Base-by-base conservation (phyloP, 37 sponge, comb jelly and placozoan species). In the Diacarnus erythraeanus region DNA sequence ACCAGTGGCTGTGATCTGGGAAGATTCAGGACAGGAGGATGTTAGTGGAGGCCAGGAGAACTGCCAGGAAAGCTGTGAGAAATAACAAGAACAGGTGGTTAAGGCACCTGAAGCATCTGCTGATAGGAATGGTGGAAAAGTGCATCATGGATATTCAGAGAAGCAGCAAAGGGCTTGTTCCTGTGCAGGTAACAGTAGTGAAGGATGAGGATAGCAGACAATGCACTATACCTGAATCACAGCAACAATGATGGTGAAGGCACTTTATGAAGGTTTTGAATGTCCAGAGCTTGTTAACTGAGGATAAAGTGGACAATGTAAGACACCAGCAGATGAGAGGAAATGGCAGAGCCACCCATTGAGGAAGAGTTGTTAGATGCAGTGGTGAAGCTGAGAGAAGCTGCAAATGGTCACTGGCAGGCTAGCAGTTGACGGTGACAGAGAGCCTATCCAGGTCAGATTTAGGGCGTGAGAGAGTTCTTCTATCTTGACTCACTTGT, bases 21-120 rank as follows among this genome's bases (percentile, higher is more conserved):
- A 47, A 12, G 51, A 47, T 47, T 6, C 51, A 47, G 51, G 51
- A 47, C 51, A 47, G 51, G 51, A 47, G n/a, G n/a, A n/a, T n/a
- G 51, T 47, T 47, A 15, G 51, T 47, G 51, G 51, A 47, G 51
- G 51, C 51, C 12, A 47, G 51, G 51, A 47, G 51, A 47, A 47
- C 51, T 47, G 51, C 51, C 51, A 47, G 51, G 51, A 47, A n/a
- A 47, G 51, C 51, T 47, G 51, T 47, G 51, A 47, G 51, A 47
- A 12, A 47, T 47, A 12, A 15, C 6, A 47, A 47, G 51, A 47
- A 47, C 51, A 47, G 51, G 51, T 12, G 51, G 51, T 12, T 15
- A 47, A 47, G 51, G 12, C 51, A 47, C 10, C 12, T 47, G 51
- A 47, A 47, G 51, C 51, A 47, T 47, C 51, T 47, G 51, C 51